Base-by-base conservation (phyloP, 2,888 invertebrate species). In the Agonopterix heracliana region DNA sequence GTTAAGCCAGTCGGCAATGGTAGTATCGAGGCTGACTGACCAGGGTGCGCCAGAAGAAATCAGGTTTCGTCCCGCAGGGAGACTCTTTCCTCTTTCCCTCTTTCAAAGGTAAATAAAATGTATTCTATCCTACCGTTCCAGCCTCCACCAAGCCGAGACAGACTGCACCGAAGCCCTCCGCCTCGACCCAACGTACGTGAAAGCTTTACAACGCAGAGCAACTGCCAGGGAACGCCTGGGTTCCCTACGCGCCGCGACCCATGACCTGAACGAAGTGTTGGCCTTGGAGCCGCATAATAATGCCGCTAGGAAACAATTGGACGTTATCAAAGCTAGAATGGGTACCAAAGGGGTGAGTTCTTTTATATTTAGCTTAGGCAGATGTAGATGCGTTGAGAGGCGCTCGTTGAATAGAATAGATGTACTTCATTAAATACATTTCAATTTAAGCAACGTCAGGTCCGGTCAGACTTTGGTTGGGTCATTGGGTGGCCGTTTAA, bases 151-250 rank as follows among this genome's bases (percentile, higher is more conserved):
- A 69, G 94, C 95, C 0, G 93, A 95, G 64, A 89, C 90, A 0
- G 98, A 98, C 76, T 97, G 97, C 68, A 92, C 93, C 0, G 88
- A 90, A 49, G 96, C 98, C 0, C 81, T 98, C 2, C 89, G 91
- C 51, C 80, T 96, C 5, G 96, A 98, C 73, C 89, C 91, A 0
- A 90, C 90, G 0, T 96, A 96, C 61, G 92, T 94, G 0, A 98
- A 98, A 81, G 97, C 97, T 0, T 91, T 94, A 54, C 93, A 94
- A 59, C 90, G 98, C 1, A 90, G 98, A 59, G 95, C 95, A 60
- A 91, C 92, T 51, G 96, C 93, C 0, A 90, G 95, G 51, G 92
- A 93, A 64, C 90, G 89, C 4, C 83, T 96, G 0, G 92, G 93
- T 34, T 93, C 94, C 43, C 89, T 93, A 12, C 82, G 91, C 12